These are phyloP conservation scores for Troides oblongomaculatus DNA, from an alignment of 2,888 invertebrate genomes.

Conservation along the genomic window DNA sequence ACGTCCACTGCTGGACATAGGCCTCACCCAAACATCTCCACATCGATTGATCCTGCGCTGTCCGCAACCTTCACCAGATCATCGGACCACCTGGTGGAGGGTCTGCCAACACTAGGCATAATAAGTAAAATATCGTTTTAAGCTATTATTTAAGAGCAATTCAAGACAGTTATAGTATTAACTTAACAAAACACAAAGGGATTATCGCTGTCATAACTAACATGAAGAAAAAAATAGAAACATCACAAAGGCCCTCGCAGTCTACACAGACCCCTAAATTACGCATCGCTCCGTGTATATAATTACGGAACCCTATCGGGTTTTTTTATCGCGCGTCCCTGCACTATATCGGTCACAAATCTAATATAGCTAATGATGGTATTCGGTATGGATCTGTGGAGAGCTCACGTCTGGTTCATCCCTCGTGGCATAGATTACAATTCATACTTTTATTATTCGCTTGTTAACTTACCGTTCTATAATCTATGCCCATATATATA, in stretches of 20 bases:
- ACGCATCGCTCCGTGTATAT: conserved; percentile 50
- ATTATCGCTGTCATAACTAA: conserved; percentile 42
- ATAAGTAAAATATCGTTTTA: not conserved
- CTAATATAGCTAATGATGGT: conserved; percentile 71
- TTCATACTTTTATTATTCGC: conserved; percentile 37
- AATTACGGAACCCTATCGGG: conserved; percentile 59
- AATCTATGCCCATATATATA: not conserved
- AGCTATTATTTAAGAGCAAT: not conserved
- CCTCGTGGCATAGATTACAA: conserved; percentile 49
- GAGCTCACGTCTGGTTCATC: conserved; percentile 47
- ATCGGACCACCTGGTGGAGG: too few species aligned
- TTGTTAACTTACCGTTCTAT: not conserved
- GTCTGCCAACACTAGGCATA: too few species aligned
- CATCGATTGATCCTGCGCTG: too few species aligned
- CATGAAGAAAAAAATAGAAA: conserved; percentile 40
- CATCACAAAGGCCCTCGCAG: conserved; percentile 45
- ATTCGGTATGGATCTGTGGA: conserved; percentile 52
- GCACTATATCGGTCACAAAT: conserved; percentile 61
- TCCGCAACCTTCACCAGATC: too few species aligned
- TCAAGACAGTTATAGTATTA: conserved; percentile 3
- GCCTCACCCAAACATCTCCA: too few species aligned
- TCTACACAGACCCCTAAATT: conserved; percentile 61
- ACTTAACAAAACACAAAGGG: conserved; percentile 27
- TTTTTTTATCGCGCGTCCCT: conserved; percentile 54
- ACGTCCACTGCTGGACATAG: too few species aligned